phyloP scores from a whole-genome alignment of 1,140 invertebrate species.

The Pogonus chalceus region DNA sequence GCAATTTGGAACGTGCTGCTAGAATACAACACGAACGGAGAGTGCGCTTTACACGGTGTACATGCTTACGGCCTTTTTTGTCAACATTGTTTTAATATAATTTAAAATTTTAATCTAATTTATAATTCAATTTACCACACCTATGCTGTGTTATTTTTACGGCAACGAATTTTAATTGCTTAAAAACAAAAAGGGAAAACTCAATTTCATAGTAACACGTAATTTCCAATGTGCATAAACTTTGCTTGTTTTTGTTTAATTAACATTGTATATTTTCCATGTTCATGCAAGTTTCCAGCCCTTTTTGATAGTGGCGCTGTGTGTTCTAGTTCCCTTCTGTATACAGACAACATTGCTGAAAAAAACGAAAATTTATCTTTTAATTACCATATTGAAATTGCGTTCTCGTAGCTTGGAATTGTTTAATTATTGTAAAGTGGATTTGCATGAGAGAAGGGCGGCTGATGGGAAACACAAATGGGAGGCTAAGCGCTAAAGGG shows the following conservation, averaged over 20 bases:
- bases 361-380: constrained; percentile 6
- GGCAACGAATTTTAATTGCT: constrained; percentile 1
- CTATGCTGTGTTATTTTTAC: constrained; percentile 2
- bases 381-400: constrained; percentile 7
- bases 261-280: constrained; percentile 6
- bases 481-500: background rate
- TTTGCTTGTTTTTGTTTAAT: constrained; percentile 5
- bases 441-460: constrained; percentile 2
- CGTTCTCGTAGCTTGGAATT: constrained; percentile 7
- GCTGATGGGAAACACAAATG: background rate
- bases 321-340: background rate
- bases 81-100: constrained; percentile 7
- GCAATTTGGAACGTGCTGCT: no score
- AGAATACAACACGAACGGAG: no score
- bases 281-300: constrained; percentile 1
- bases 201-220: constrained; percentile 3
- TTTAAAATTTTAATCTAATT: constrained; percentile 8
- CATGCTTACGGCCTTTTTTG: no score
- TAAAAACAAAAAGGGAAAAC: constrained; percentile 5
- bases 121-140: constrained; percentile 2
- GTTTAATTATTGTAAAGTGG: constrained; percentile 7
- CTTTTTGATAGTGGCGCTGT: background rate
- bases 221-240: constrained; percentile 7
- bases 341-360: background rate
- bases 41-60: no score